Evolutionary conservation across 2,797 vertebrate genomes (phyloP), one percentile per base, ranked within the genome.

Genomic region (Spinibarbus caldwelli): DNA sequence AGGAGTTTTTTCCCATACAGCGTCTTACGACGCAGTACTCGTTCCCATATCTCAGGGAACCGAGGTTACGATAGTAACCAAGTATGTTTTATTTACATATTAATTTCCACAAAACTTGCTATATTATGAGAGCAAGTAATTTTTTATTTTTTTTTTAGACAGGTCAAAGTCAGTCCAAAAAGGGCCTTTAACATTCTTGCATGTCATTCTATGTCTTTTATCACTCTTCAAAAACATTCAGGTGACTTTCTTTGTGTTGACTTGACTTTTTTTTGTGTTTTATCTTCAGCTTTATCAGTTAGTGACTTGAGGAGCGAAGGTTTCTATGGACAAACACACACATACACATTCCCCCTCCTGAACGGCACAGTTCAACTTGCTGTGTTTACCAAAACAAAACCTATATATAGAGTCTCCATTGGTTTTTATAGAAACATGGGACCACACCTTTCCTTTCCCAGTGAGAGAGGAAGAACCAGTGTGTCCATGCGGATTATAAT

Each of bases 391-490:
- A 91, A 89, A 92, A 90, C 88, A 91, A 85, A 57, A 54, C 3
- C 86, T 88, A 89, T 84, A 90, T 91, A 93, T 91, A 91, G 87
- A 89, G 82, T 23, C 47, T 23, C 45, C 41, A 81, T 87, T 87
- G 49, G 82, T 80, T 89, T 85, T 79, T 88, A 88, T 79, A 67
- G 83, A 78, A 78, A 23, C 49, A 78, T 67, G 70, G 66, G 79
- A 87, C 91, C 90, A 90, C 92, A 89, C 89, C 91, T 90, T 80
- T 85, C 45, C 82, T 79, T 85, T 75, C 80, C 72, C 83, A 85
- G 49, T 4, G 4, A 49, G 15, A 23, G 78, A 81, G 78, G 47
- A 78, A 85, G 67, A 85, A 79, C 83, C 76, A 78, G 82, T 84
- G 72, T 68, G 72, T 77, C 71, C 59, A 52, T 68, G 11, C 6